phyloP scores from a whole-genome alignment of 2,797 vertebrate species.

The Petrocephalus schoutedeni region DNA sequence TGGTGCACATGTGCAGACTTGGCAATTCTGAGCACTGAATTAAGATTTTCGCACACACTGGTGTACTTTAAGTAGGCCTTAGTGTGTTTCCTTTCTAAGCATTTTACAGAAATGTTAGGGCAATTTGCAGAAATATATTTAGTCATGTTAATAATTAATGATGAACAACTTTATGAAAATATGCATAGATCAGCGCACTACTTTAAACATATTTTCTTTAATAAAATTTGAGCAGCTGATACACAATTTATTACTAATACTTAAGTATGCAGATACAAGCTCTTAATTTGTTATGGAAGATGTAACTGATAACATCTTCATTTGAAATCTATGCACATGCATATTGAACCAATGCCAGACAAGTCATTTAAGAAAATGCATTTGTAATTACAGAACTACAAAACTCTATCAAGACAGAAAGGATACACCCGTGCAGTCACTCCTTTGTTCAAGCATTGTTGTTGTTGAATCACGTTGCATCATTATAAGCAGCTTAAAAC shows the following conservation, averaged over 20 bases:
- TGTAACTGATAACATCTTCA: background rate
- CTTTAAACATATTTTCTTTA: background rate
- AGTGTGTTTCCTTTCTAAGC: background rate
- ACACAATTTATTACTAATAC: background rate
- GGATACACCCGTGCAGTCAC: background rate
- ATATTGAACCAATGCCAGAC: background rate
- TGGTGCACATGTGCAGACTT: background rate
- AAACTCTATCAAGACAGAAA: background rate
- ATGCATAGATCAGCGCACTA: background rate
- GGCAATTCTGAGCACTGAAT: background rate
- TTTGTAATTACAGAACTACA: background rate
- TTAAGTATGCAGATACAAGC: background rate
- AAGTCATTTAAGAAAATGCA: background rate
- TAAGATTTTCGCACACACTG: background rate
- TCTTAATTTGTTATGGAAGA: background rate
- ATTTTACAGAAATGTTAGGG: background rate
- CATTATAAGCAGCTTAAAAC: background rate
- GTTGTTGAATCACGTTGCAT: background rate
- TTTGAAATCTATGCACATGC: background rate
- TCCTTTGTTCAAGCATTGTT: background rate
- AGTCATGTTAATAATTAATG: background rate
- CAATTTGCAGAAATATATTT: constrained; percentile 3
- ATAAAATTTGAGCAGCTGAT: background rate
- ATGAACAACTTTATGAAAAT: background rate
- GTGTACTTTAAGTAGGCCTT: background rate